Evolutionary conservation across 1,140 invertebrate species (phyloP).

Genomic region (Bombyx mori): ASM3026992v2 NC_085123.1:7667501-7668000

Average conservation of each 20-base stretch:
- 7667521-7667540: too few relatives aligned
- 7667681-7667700: constrained; percentile 85
- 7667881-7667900: constrained; percentile 79
- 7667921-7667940: too few relatives aligned
- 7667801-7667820: constrained; percentile 36
- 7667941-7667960: too few relatives aligned
- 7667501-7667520: too few relatives aligned
- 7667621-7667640: not conserved
- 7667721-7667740: constrained; percentile 80
- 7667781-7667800: constrained; percentile 80
- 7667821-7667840: constrained; percentile 53
- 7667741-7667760: constrained; percentile 76
- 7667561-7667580: too few relatives aligned
- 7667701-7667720: constrained; percentile 84
- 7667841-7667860: constrained; percentile 73
- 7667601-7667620: too few relatives aligned
- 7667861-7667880: constrained; percentile 79
- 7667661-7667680: constrained; percentile 74
- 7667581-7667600: too few relatives aligned
- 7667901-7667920: constrained; percentile 20
- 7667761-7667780: constrained; percentile 81
- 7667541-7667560: too few relatives aligned
- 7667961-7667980: too few relatives aligned
- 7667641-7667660: constrained; percentile 75
- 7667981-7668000: too few relatives aligned